These are phyloP conservation scores for Cheilosia vernalis DNA, from an alignment of 2,888 invertebrate species.

Conservation along the genomic window DNA sequence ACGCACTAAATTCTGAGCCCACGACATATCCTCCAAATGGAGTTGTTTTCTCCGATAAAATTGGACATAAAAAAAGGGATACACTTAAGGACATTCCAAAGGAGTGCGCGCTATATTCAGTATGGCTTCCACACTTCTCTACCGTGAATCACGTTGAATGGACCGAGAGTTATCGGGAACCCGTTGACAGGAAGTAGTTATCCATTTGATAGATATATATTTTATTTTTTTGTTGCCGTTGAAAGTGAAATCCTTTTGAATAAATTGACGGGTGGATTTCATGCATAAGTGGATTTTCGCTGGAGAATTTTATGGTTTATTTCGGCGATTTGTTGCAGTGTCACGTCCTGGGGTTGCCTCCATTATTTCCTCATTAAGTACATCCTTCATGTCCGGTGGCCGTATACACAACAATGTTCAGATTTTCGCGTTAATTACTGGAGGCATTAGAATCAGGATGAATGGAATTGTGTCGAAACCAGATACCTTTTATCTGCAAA, in stretches of 20 bases:
- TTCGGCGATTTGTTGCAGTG: slow-evolving; percentile 12
- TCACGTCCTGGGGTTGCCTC: slow-evolving; percentile 7
- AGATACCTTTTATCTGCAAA: slow-evolving; percentile 17
- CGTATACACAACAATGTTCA: neutral
- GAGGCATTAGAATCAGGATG: slow-evolving; percentile 1
- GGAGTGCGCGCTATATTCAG: slow-evolving; percentile 25
- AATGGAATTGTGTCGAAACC: slow-evolving; percentile 11
- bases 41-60: slow-evolving; percentile 58
- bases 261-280: slow-evolving; percentile 40
- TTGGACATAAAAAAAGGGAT: slow-evolving; percentile 47
- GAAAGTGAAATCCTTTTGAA: slow-evolving; percentile 35
- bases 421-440: slow-evolving; percentile 21
- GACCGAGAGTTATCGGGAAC: slow-evolving; percentile 45
- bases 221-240: neutral
- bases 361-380: slow-evolving; percentile 34
- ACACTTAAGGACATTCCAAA: slow-evolving; percentile 50
- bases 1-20: slow-evolving; percentile 24
- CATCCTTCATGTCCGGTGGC: slow-evolving; percentile 17
- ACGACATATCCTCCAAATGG: slow-evolving; percentile 40
- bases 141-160: slow-evolving; percentile 2
- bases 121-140: slow-evolving; percentile 30
- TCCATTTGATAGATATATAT: slow-evolving; percentile 24
- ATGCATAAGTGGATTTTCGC: slow-evolving; percentile 16
- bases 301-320: slow-evolving; percentile 33
- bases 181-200: slow-evolving; percentile 58